Conservation (phyloP, 2,888 invertebrate genomes). For the Galerucella pusilla region DNA sequence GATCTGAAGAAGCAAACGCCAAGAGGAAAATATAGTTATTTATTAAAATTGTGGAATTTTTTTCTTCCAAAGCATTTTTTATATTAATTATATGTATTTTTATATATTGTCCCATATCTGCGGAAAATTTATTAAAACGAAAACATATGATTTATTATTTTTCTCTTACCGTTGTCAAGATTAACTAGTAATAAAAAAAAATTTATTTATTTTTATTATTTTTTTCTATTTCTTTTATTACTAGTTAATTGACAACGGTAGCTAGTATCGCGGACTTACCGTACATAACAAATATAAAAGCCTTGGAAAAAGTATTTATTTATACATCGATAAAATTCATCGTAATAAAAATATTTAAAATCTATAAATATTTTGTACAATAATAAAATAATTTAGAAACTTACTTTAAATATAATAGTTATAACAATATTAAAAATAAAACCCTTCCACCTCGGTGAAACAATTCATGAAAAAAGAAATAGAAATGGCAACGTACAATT, state of each 20-base stretch:
- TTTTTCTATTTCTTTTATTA: too few species aligned
- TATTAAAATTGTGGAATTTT: slow-evolving; percentile 54
- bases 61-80: slow-evolving; percentile 52
- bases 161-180: too few species aligned
- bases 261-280: slow-evolving; percentile 20
- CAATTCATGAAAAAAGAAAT: slow-evolving; percentile 42
- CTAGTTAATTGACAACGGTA: too few species aligned
- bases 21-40: slow-evolving; percentile 45
- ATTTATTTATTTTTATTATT: too few species aligned
- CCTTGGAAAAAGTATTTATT: slow-evolving; percentile 49
- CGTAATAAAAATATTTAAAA: slow-evolving; percentile 56
- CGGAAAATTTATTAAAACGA: slow-evolving; percentile 43
- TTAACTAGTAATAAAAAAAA: too few species aligned
- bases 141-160: slow-evolving; percentile 20
- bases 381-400: slow-evolving; percentile 61
- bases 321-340: slow-evolving; percentile 48
- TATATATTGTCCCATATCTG: slow-evolving; percentile 47
- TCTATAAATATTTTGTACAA: slow-evolving; percentile 63
- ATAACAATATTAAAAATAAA: slow-evolving; percentile 47
- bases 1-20: slow-evolving; percentile 23
- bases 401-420: slow-evolving; percentile 47
- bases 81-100: slow-evolving; percentile 33
- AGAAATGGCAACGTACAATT: slow-evolving; percentile 9
- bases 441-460: slow-evolving; percentile 59
- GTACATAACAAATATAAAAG: slow-evolving; percentile 40